These are phyloP conservation scores for Elaeidobius kamerunicus DNA, from an alignment of 2,888 invertebrate species.

Conservation along the genomic window DNA sequence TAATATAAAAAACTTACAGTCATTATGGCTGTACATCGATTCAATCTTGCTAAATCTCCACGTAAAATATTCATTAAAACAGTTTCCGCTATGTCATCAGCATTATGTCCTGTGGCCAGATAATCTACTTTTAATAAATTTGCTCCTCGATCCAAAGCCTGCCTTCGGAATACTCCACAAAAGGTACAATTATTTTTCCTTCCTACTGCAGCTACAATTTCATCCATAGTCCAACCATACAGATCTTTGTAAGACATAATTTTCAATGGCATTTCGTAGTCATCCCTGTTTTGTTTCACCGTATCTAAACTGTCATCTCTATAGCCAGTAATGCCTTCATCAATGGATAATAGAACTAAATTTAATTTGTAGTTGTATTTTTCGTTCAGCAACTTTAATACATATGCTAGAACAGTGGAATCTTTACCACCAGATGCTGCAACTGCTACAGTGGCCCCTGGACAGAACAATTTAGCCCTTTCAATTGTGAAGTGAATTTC, in stretches of 20 bases:
- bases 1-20: conserved; percentile 60
- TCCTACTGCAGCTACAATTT: conserved; percentile 85
- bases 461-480: conserved; percentile 75
- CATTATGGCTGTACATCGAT: conserved; percentile 85
- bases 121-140: conserved; percentile 82
- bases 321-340: conserved; percentile 96
- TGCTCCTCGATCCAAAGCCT: conserved; percentile 95
- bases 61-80: conserved; percentile 96
- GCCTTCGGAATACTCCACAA: conserved; percentile 92
- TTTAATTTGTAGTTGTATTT: conserved; percentile 87
- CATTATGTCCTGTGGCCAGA: conserved; percentile 96
- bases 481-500: conserved; percentile 92
- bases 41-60: conserved; percentile 92
- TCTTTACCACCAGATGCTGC: conserved; percentile 96
- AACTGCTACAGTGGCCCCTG: conserved; percentile 84
- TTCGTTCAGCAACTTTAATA: conserved; percentile 87
- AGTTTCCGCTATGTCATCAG: conserved; percentile 98
- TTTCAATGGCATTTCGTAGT: conserved; percentile 90
- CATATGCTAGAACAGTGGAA: conserved; percentile 95
- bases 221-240: conserved; percentile 99
- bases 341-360: conserved; percentile 89
- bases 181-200: conserved; percentile 96
- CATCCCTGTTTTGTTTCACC: conserved; percentile 90
- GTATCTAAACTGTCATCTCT: conserved; percentile 96
- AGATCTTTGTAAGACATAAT: conserved; percentile 95